phyloP scores from a whole-genome alignment of 2,113 vertebrate species.

The Osmerus mordax region DNA sequence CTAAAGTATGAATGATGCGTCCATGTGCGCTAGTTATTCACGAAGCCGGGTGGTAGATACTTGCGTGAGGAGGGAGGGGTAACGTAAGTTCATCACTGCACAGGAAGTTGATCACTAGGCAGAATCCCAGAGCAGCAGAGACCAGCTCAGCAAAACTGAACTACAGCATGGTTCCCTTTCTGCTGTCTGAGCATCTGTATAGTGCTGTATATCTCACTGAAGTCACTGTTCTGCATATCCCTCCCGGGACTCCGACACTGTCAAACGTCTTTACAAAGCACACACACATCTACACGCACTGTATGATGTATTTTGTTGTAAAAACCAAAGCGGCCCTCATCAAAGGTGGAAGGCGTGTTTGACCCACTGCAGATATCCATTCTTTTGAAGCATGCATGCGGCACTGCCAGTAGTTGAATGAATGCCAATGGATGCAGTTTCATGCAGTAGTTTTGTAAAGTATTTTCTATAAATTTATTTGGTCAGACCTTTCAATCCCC shows the following conservation, averaged over 20 bases:
- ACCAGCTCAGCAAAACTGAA: slow-evolving; percentile 71
- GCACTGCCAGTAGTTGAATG: slow-evolving; percentile 37
- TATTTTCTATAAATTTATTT: slow-evolving; percentile 17
- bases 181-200: slow-evolving; percentile 49
- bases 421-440: slow-evolving; percentile 18
- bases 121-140: slow-evolving; percentile 61
- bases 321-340: slow-evolving; percentile 20
- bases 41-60: slow-evolving; percentile 30
- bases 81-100: slow-evolving; percentile 55
- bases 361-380: slow-evolving; percentile 43
- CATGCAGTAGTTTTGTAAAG: slow-evolving; percentile 26
- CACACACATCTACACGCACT: neutral
- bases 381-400: slow-evolving; percentile 48
- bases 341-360: slow-evolving; percentile 23
- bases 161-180: slow-evolving; percentile 58
- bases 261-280: slow-evolving; percentile 36
- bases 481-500: neutral
- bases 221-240: slow-evolving; percentile 23
- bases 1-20: slow-evolving; percentile 36
- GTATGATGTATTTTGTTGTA: neutral
- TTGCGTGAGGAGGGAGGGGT: slow-evolving; percentile 30
- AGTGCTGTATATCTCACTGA: slow-evolving; percentile 26
- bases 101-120: slow-evolving; percentile 70
- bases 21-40: slow-evolving; percentile 50
- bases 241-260: slow-evolving; percentile 19